These are phyloP conservation scores for Uropsilus gracilis DNA, from an alignment of 2,113 vertebrate genomes.

Conservation along the genomic window DNA sequence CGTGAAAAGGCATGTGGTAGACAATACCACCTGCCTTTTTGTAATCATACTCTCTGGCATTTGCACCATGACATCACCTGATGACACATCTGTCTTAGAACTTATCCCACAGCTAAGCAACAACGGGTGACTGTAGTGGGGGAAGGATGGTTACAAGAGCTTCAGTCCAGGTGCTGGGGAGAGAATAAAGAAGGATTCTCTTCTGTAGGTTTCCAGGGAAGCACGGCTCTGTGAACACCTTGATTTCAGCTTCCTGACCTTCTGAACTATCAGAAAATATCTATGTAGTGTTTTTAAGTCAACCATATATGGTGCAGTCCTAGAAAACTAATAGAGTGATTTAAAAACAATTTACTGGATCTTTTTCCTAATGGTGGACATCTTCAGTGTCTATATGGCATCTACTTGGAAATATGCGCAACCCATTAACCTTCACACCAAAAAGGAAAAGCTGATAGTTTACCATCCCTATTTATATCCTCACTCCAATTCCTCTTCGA, in stretches of 20 bases:
- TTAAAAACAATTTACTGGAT: neutral
- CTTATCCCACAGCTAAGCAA: neutral
- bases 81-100: neutral
- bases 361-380: neutral
- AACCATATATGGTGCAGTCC: neutral
- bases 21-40: neutral
- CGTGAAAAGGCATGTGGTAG: neutral
- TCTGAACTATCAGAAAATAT: neutral
- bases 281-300: neutral
- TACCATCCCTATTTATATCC: neutral
- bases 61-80: neutral
- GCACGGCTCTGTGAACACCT: neutral
- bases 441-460: neutral
- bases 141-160: neutral
- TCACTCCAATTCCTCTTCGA: neutral
- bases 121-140: neutral
- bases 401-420: neutral
- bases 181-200: neutral
- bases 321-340: neutral
- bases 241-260: neutral
- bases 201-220: neutral
- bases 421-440: neutral
- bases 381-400: neutral
- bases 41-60: neutral
- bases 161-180: neutral